Percentiles rank a stretch among this genome's conserved stretches.
Evolutionary conservation across 2,888 invertebrate genomes (phyloP).

Genomic region (Gisinianus flammeolus): DNA sequence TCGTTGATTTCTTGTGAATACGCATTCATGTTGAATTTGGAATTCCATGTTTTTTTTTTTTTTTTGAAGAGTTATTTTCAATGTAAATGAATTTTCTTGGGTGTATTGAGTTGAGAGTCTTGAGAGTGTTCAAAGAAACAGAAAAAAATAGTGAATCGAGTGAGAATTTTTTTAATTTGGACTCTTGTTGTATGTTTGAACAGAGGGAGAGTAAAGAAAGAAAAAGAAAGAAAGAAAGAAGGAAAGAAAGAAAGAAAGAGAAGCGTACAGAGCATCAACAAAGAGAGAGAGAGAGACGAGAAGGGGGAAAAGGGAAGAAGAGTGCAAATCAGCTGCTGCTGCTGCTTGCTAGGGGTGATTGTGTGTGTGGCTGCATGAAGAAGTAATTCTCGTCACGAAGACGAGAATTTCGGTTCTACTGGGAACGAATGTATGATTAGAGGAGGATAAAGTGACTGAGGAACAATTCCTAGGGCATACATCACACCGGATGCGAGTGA

Average conservation of each 20-base stretch:
- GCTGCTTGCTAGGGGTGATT: background rate
- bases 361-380: constrained; percentile 2
- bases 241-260: background rate
- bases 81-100: too few relatives aligned
- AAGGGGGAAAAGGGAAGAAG: background rate
- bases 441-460: constrained; percentile 39
- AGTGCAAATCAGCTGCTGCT: background rate
- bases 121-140: background rate
- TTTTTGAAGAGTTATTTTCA: too few relatives aligned
- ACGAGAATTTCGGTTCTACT: constrained; percentile 37
- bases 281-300: too few relatives aligned
- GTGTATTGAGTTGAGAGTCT: background rate
- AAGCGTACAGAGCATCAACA: background rate
- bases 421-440: constrained; percentile 40
- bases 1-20: too few relatives aligned
- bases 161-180: background rate
- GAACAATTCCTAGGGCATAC: constrained; percentile 25
- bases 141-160: background rate
- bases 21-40: too few relatives aligned
- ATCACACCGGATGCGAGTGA: constrained; percentile 37
- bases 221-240: background rate
- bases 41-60: too few relatives aligned
- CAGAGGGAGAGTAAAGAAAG: background rate
- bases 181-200: background rate
- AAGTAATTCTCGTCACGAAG: constrained; percentile 39